Percentiles rank a stretch among this genome's conserved stretches.
These are phyloP conservation scores for Penaeus monodon DNA, from an alignment of 2,888 invertebrate species.

Conservation along the genomic window DNA sequence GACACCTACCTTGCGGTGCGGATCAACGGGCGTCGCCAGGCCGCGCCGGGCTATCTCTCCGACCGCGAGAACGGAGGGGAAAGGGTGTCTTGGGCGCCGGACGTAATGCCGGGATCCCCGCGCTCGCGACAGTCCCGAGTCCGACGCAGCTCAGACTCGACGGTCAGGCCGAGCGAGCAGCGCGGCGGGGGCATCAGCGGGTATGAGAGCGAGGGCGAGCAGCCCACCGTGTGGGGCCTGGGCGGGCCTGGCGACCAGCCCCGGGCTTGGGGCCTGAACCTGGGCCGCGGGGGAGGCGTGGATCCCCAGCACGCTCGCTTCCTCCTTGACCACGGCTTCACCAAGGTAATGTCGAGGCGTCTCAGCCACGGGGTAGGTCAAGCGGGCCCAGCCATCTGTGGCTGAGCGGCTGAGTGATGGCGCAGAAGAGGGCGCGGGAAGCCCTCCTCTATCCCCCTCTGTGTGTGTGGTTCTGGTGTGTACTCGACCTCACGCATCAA, in stretches of 20 bases:
- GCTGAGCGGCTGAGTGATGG: no score
- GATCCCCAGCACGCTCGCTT: slow-evolving; percentile 38
- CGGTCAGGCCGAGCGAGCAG: slow-evolving; percentile 12
- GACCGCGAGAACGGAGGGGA: slow-evolving; percentile 47
- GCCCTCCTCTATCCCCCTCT: no score
- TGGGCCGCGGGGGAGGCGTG: slow-evolving; percentile 14
- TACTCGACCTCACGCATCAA: no score
- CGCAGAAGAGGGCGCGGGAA: no score
- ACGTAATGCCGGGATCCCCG: slow-evolving; percentile 16
- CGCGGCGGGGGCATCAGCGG: slow-evolving; percentile 25
- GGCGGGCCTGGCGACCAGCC: slow-evolving; percentile 34
- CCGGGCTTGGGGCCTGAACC: slow-evolving; percentile 22
- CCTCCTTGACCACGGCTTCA: slow-evolving; percentile 44
- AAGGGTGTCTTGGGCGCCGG: slow-evolving; percentile 43
- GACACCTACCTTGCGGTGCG: slow-evolving; percentile 55
- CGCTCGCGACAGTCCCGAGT: slow-evolving; percentile 19
- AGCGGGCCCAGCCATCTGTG: no score
- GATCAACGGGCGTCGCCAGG: slow-evolving; percentile 9
- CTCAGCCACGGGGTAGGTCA: no score
- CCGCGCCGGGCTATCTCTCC: slow-evolving; percentile 8
- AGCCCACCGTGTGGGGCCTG: slow-evolving; percentile 44
- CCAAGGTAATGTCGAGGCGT: slow-evolving; percentile 36
- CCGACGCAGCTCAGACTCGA: slow-evolving; percentile 48
- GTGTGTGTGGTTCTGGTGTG: no score
- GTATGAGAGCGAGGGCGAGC: slow-evolving; percentile 44